Evolutionary conservation across 2,113 vertebrate genomes (phyloP), one percentile per base, ranked within the genome.

Genomic region (Myiopsitta monachus): DNA sequence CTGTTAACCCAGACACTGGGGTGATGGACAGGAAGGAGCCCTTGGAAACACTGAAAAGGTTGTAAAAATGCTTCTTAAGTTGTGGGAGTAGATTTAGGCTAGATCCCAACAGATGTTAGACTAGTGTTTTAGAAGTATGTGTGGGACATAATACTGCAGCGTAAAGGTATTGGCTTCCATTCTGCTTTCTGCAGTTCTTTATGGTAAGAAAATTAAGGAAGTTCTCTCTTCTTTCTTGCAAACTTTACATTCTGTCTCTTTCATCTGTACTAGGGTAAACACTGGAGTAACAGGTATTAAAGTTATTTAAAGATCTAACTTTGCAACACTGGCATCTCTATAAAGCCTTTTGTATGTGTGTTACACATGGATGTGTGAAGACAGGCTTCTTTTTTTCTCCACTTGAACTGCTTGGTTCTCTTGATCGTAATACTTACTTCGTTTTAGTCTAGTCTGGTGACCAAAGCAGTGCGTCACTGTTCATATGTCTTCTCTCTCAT

Each of bases 21-120:
- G 47, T 99, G n/a, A 97, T 99, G 7, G 97, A 88, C 96, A 98
- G 98, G 68, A 99, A 99, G 80, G 98, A 99, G 92, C 99, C 99
- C 0, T 97, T 99, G 96, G 98, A 99, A 30, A 99, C 99, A 3
- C 93, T 99, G 94, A 99, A 98, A 97, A 99, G 98, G 99, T 99
- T 97, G 26, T 91, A 89, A 83, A 95, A 86, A 87, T 51, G 76
- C 9, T 85, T 16, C 28, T 88, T 69, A 52, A 36, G 14, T 23
- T 62, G n/a, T 78, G 75, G 27, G 83, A 39, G 41, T 88, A 46
- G 28, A 16, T 84, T 94, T 87, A 49, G 33, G n/a, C 43, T 80
- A 47, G 43, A 68, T 57, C 39, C 39, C 38, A 84, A 10, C 21
- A 92, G 26, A 33, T 81, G 62, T 54, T 84, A 76, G 62, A 54